Percentiles rank a stretch among this genome's conserved stretches.
Evolutionary conservation across 2,113 vertebrate species (phyloP).

Genomic region (Ceuthmochares aereus): DNA sequence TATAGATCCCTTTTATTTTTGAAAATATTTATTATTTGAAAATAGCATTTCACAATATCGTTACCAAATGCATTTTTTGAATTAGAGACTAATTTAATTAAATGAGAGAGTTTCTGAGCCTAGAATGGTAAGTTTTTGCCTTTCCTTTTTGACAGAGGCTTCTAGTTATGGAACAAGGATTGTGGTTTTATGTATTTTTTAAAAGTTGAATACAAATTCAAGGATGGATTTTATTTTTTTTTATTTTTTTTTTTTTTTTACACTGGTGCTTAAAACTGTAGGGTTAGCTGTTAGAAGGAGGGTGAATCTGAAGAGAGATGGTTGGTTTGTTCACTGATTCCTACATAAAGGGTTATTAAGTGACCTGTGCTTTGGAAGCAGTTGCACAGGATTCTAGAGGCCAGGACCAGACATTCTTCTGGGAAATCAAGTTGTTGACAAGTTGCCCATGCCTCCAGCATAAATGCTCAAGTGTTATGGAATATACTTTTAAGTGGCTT

Average conservation of each 20-base stretch:
- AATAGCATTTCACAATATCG: background rate
- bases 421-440: background rate
- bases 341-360: background rate
- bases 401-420: background rate
- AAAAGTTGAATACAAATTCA: background rate
- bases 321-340: background rate
- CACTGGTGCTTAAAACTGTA: background rate
- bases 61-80: background rate
- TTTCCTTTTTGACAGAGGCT: background rate
- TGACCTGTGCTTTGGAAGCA: background rate
- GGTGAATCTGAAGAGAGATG: background rate
- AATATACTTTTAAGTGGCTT: background rate
- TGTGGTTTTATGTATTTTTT: no score
- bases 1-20: background rate
- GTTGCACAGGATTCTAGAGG: background rate
- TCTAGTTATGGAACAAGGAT: no score
- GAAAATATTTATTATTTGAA: background rate
- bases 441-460: background rate
- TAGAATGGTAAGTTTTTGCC: background rate
- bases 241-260: no score
- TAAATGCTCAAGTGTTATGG: background rate
- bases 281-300: background rate
- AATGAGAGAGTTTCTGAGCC: background rate
- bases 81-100: background rate
- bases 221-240: no score